Conservation (phyloP, 1,140 invertebrate genomes). For the Drosophila oshimai region DNA sequence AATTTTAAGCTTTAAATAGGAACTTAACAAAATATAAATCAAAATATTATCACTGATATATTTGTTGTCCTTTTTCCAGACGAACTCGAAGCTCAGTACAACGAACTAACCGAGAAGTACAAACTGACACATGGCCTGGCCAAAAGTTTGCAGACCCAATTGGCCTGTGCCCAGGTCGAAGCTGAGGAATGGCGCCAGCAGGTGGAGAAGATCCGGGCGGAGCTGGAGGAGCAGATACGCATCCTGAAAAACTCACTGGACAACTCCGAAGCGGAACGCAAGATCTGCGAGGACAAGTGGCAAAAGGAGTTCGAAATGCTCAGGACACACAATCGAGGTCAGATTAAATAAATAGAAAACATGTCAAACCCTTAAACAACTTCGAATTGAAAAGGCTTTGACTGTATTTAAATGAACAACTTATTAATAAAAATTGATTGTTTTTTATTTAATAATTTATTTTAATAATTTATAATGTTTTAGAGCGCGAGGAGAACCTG, state of each 20-base stretch:
- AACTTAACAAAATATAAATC: too few species aligned
- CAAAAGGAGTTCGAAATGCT: constrained; percentile 86
- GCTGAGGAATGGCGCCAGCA: constrained; percentile 64
- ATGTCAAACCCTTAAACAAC: too few species aligned
- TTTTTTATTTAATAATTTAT: constrained; percentile 24
- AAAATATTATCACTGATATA: not conserved
- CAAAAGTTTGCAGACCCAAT: constrained; percentile 64
- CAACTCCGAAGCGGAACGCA: constrained; percentile 85
- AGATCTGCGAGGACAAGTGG: constrained; percentile 85
- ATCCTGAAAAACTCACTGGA: constrained; percentile 85
- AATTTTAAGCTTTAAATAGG: too few species aligned
- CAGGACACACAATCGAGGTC: constrained; percentile 83
- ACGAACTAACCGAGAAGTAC: constrained; percentile 83
- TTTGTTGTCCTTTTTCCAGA: constrained; percentile 29
- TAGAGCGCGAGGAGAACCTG: constrained; percentile 85
- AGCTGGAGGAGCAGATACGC: constrained; percentile 83
- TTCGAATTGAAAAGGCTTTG: too few species aligned
- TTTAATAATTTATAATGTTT: not conserved
- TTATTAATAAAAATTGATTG: not conserved
- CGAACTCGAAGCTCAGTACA: constrained; percentile 83
- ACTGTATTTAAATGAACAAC: too few species aligned
- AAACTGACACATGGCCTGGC: constrained; percentile 83
- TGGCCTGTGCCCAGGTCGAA: constrained; percentile 67
- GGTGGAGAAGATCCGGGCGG: constrained; percentile 82
- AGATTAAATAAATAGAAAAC: too few species aligned